phyloP scores from a whole-genome alignment of 2,888 invertebrate species.

The Hirtodrosophila histrioides region DNA sequence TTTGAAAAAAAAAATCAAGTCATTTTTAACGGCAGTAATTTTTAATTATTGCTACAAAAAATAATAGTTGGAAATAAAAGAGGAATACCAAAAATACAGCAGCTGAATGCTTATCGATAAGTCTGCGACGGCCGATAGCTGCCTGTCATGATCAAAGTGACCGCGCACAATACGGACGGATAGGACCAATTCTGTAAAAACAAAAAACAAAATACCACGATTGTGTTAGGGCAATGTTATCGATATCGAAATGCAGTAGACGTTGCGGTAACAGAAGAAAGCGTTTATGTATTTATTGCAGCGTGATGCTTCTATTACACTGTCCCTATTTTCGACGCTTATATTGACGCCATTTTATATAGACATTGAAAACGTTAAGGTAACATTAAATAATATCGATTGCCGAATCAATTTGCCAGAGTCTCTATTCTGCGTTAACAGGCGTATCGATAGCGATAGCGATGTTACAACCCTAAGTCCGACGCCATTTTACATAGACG shows the following conservation, averaged over 20 bases:
- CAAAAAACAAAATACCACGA: conserved; percentile 3
- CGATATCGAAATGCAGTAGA: too few species aligned
- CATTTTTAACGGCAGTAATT: too few species aligned
- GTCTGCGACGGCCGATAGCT: conserved; percentile 12
- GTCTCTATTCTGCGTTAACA: conserved; percentile 9
- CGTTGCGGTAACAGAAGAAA: too few species aligned
- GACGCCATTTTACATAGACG: conserved; percentile 70
- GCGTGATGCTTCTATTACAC: too few species aligned
- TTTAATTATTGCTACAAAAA: too few species aligned
- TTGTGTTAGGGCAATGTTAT: not conserved
- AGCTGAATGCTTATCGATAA: conserved; percentile 26
- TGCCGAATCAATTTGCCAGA: not conserved
- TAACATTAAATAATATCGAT: conserved; percentile 1
- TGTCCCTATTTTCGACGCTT: too few species aligned
- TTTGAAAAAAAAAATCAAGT: too few species aligned
- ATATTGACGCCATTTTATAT: too few species aligned
- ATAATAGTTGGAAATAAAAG: not conserved
- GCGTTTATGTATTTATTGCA: too few species aligned
- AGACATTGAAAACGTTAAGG: too few species aligned
- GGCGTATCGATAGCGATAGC: conserved; percentile 10
- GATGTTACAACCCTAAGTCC: conserved; percentile 40
- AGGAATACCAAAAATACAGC: conserved; percentile 1
- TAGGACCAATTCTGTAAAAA: too few species aligned
- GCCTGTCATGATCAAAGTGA: conserved; percentile 39
- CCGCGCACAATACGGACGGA: conserved; percentile 1